Evolutionary conservation across 2,888 invertebrate species (phyloP), one percentile per base, ranked within the genome.

Genomic region (Melanchra persicariae): DNA sequence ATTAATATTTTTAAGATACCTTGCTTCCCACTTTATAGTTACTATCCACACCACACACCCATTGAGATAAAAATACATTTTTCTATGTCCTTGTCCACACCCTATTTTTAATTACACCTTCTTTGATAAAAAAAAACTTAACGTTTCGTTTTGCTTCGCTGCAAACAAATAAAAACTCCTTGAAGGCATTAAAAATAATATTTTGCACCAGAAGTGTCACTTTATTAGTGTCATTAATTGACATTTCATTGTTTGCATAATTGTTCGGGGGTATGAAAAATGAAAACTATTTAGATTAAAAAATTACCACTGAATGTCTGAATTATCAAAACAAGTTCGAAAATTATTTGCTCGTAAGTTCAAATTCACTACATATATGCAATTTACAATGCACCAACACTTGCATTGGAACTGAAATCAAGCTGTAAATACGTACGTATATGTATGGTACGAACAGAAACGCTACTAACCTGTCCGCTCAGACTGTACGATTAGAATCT

Each of bases 81-180:
- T n/a, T n/a, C n/a, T n/a, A n/a, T n/a, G n/a, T n/a, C n/a, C n/a
- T n/a, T 15, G 8, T 8, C 15, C 40, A 40, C 40, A 40, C 15
- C 37, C 12, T 10, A 40, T 40, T 40, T 40, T 40, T 34, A 34
- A 7, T 34, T 34, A 34, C 34, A 6, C 34, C 8, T 34, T 34
- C 1, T 6, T 12, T 40, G 40, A 6, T 15, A 5, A 40, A 45
- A 45, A 17, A 0, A 17, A n/a, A n/a, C n/a, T n/a, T 43, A 45
- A 4, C 17, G 17, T 24, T 57, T 62, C 15, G 4, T 54, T 7
- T 17, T 22, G 0, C 19, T 4, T 62, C 19, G 1, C 22, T 57
- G 22, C 1, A n/a, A 47, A 22, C 9, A 15, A 62, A 55, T 58
- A 17, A 40, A 59, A 63, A 17, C 59, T 57, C 59, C 2, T 63